Percentiles rank a stretch among this genome's conserved stretches.
phyloP scores from a whole-genome alignment of 2,113 vertebrate species.

The Pelecanoides urinatrix region DNA sequence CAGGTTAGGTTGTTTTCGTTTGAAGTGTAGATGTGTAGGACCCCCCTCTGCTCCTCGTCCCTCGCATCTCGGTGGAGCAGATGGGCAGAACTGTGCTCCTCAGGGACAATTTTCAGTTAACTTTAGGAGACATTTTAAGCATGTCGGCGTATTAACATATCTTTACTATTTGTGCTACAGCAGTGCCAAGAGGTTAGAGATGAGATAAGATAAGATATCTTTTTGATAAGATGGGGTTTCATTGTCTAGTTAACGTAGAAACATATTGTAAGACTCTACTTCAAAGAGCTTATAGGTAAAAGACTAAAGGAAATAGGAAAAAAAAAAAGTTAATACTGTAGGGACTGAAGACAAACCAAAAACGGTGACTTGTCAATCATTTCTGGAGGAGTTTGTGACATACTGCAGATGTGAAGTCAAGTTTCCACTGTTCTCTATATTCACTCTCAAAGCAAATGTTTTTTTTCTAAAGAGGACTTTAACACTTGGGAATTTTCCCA shows the following conservation, averaged over 20 bases:
- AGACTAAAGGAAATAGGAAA: neutral
- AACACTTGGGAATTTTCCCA: neutral
- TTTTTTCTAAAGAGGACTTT: neutral
- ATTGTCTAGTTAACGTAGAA: neutral
- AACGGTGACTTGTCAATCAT: neutral
- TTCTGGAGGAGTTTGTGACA: neutral
- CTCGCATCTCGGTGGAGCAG: neutral
- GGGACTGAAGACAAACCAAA: neutral
- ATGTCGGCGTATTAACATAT: accelerated
- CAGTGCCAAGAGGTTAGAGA: neutral
- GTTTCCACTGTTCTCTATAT: neutral
- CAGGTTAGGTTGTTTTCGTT: neutral
- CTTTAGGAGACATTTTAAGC: neutral
- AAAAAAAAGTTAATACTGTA: no score
- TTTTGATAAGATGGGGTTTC: no score
- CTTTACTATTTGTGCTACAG: neutral
- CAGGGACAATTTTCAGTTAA: neutral
- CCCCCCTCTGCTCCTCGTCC: neutral
- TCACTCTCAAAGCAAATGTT: neutral
- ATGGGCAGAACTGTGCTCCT: neutral
- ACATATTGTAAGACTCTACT: neutral
- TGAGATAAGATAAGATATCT: no score
- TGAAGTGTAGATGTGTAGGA: neutral
- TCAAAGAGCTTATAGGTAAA: neutral
- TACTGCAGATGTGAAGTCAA: neutral